phyloP scores from a whole-genome alignment of 1,140 invertebrate genomes.

The Scaptomyza hsui region DNA sequence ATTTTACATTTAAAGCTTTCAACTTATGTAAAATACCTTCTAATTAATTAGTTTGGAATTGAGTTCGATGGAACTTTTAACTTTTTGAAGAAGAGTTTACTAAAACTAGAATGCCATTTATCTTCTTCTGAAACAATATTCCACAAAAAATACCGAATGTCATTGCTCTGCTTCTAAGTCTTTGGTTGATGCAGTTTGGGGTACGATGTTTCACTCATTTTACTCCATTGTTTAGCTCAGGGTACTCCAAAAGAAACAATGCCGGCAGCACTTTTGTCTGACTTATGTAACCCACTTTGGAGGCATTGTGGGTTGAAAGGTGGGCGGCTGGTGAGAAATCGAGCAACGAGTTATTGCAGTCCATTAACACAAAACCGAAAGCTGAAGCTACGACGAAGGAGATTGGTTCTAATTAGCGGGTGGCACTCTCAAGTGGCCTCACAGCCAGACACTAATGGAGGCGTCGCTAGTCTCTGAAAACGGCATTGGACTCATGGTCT shows the following conservation, averaged over 20 bases:
- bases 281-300: conserved; percentile 18
- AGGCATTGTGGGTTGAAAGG: neutral
- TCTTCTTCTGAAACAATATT: no score
- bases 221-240: conserved; percentile 5
- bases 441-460: conserved; percentile 66
- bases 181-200: neutral
- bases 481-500: conserved; percentile 1
- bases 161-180: neutral
- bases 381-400: conserved; percentile 14
- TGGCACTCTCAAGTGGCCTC: conserved; percentile 41
- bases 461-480: conserved; percentile 39
- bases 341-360: conserved; percentile 50
- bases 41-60: no score
- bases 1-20: no score
- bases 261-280: conserved; percentile 15
- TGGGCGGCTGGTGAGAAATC: neutral
- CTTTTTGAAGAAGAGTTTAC: no score
- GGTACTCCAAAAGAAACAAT: conserved; percentile 8
- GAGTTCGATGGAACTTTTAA: no score
- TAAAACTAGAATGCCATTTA: no score
- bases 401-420: conserved; percentile 59
- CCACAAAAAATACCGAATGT: neutral
- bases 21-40: no score
- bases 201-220: neutral
- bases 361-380: conserved; percentile 54